Base-by-base conservation (phyloP, 2,888 invertebrate species). In the Griposia aprilina region DNA sequence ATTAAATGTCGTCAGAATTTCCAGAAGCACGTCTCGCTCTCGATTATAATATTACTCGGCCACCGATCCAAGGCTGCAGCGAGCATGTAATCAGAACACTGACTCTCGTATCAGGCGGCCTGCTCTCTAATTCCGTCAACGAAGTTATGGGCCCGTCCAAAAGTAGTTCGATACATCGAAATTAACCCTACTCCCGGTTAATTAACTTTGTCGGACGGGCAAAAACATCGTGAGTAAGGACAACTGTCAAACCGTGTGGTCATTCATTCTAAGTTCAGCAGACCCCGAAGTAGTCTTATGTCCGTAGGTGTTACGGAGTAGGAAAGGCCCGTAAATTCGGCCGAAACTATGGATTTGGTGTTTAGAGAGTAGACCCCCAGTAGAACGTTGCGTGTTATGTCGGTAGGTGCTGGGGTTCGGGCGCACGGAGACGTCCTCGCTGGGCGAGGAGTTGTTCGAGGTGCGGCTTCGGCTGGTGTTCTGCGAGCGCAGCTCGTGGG, bases 381-480 rank as follows among this genome's bases (percentile, higher is more conserved):
- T 41, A 41, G 26, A 17, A 17, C 7, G 7, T 17, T n/a, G 2
- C 52, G 23, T 50, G 36, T 26, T 60, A 6, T 68, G 71, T 57
- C 57, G 59, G 74, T 88, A 95, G 94, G 94, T 95, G 88, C 85
- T 95, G 79, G 96, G 96, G 2, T 96, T 92, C 92, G 96, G 96
- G 45, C 93, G 93, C 85, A 93, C 95, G 82, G 95, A 95, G 88
- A 80, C 76, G 23, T 84, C 90, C 62, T 30, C 75, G 82, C 82
- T 86, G 82, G 94, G 94, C 82, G 95, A 94, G 91, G 91, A 92
- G 92, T 90, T 95, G 89, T 92, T 91, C 83, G 80, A 85, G 75
- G 94, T 93, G 90, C 88, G 83, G 78, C 91, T 96, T 91, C 90
- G 80, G 80, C 82, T 94, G 90, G 90, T 85, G 85, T 17, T 60